Evolutionary conservation across 2,797 vertebrate genomes (phyloP).

Genomic region (Botia kubotai): DNA sequence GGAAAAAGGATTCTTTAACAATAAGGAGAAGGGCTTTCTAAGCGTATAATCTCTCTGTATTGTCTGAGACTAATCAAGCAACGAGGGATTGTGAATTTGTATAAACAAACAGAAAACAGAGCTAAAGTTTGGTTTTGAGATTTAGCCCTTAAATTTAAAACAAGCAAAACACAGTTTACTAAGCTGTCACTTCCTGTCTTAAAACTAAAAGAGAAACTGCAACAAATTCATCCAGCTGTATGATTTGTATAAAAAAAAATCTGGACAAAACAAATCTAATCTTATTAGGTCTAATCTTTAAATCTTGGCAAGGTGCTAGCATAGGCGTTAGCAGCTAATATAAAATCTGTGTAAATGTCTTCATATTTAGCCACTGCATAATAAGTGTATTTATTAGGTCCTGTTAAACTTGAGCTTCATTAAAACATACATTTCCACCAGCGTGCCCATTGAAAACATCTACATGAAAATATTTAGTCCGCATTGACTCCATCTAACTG

Average conservation of each 20-base stretch:
- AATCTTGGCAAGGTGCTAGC: neutral
- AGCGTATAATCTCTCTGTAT: neutral
- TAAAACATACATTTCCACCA: neutral
- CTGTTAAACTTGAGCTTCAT: neutral
- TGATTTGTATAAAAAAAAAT: neutral
- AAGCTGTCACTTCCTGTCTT: conserved; percentile 24
- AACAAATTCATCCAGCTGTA: conserved; percentile 15
- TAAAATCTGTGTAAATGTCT: conserved; percentile 9
- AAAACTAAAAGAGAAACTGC: conserved; percentile 5
- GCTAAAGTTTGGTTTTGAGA: conserved; percentile 50
- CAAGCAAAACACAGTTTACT: conserved; percentile 7
- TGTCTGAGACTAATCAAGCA: conserved; percentile 16
- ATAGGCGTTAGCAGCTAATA: conserved; percentile 9
- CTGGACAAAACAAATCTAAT: conserved; percentile 18
- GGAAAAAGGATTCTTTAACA: conserved; percentile 23
- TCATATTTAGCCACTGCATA: conserved; percentile 11
- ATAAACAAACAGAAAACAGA: conserved; percentile 31
- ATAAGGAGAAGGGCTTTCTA: conserved; percentile 17
- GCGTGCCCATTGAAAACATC: neutral
- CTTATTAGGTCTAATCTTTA: conserved; percentile 10
- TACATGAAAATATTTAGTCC: neutral
- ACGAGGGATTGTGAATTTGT: conserved; percentile 13
- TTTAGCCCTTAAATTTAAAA: conserved; percentile 57
- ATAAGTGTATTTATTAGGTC: neutral
- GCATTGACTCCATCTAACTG: neutral